A percentile compares a stretch with the other conserved stretches of the same genome.
These are phyloP conservation scores for Teleopsis dalmanni DNA, from an alignment of 1,140 invertebrate genomes.

Conservation along the genomic window DNA sequence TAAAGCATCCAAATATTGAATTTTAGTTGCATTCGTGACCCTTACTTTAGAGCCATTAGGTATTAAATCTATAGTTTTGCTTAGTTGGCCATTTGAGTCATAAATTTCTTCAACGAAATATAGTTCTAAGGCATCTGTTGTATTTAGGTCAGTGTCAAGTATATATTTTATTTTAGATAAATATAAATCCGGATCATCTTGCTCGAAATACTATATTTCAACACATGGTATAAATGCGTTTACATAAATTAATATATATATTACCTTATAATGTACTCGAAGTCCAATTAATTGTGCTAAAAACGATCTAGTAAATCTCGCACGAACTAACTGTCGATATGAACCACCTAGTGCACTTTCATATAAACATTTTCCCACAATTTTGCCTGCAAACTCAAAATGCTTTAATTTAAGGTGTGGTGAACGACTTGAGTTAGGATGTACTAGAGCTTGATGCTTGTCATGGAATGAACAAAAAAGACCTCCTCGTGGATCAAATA, in stretches of 20 bases:
- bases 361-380: slow-evolving; percentile 71
- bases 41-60: slow-evolving; percentile 58
- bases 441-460: slow-evolving; percentile 76
- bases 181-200: slow-evolving; percentile 90
- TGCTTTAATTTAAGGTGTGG: slow-evolving; percentile 74
- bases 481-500: slow-evolving; percentile 77
- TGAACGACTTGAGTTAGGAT: slow-evolving; percentile 74
- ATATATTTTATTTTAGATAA: slow-evolving; percentile 88
- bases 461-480: slow-evolving; percentile 82
- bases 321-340: slow-evolving; percentile 82
- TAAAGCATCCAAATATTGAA: slow-evolving; percentile 73
- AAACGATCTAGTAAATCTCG: slow-evolving; percentile 86
- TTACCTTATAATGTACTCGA: slow-evolving; percentile 72
- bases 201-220: slow-evolving; percentile 71
- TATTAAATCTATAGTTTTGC: slow-evolving; percentile 67
- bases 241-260: slow-evolving; percentile 38
- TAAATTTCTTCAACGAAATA: slow-evolving; percentile 87
- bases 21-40: slow-evolving; percentile 41
- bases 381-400: slow-evolving; percentile 88
- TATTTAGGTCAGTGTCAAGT: slow-evolving; percentile 75
- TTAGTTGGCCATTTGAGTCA: slow-evolving; percentile 65
- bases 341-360: slow-evolving; percentile 82
- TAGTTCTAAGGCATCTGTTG: slow-evolving; percentile 67
- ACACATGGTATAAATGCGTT: not conserved
- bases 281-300: slow-evolving; percentile 89